Evolutionary conservation across 2,797 vertebrate genomes (phyloP).

Genomic region (Crax fasciolata): DNA sequence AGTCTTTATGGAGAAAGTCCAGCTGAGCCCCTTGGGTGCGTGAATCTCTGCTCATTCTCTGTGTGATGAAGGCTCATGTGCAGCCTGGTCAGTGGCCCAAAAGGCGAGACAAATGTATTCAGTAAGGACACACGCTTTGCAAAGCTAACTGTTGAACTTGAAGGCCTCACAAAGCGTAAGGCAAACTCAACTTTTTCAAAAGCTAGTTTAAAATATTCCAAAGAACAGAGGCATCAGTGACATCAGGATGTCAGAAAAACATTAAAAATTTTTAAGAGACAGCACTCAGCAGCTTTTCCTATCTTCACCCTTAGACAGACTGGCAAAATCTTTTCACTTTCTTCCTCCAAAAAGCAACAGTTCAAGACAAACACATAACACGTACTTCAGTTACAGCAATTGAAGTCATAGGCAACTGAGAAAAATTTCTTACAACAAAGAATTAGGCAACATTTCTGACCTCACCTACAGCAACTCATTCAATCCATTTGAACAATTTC

Average conservation of each 20-base stretch:
- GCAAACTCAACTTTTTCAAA: neutral
- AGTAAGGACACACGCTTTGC: neutral
- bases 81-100: neutral
- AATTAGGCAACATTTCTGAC: conserved; percentile 8
- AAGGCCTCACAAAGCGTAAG: neutral
- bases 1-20: neutral
- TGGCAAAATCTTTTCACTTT: neutral
- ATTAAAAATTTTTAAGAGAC: neutral
- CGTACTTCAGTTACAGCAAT: neutral
- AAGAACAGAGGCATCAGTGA: neutral
- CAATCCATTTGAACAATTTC: neutral
- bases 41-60: neutral
- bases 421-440: neutral
- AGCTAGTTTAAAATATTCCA: neutral
- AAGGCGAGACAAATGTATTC: neutral
- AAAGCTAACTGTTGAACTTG: neutral
- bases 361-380: neutral
- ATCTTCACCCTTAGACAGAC: neutral
- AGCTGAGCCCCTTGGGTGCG: neutral
- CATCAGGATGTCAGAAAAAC: neutral
- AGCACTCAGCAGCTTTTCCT: neutral
- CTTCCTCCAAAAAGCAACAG: neutral
- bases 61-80: rapidly evolving
- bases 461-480: conserved; percentile 11
- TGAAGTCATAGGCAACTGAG: conserved; percentile 21